Conservation (phyloP, 2,113 vertebrate genomes). For the Tautogolabrus adspersus region DNA sequence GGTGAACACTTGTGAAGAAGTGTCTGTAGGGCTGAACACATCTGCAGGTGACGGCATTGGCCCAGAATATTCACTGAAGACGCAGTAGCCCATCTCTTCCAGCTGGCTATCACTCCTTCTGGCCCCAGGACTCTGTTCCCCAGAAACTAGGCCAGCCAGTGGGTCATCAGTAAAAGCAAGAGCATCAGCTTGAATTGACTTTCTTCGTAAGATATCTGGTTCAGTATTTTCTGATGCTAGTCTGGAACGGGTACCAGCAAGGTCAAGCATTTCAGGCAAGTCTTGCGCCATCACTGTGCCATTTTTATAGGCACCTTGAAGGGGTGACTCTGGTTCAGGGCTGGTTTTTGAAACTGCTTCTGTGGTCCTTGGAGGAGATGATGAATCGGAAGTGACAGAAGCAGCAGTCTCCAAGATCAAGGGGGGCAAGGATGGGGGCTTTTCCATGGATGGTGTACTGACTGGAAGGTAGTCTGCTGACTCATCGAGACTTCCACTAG, state of each 20-base stretch:
- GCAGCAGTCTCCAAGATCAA: constrained; percentile 82
- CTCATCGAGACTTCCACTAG: constrained; percentile 95
- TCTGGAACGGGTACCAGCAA: constrained; percentile 91
- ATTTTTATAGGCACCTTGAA: constrained; percentile 91
- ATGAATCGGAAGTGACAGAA: constrained; percentile 77
- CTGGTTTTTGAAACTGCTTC: constrained; percentile 70
- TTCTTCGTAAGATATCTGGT: constrained; percentile 85
- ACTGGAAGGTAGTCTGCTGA: constrained; percentile 93
- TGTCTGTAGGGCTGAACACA: constrained; percentile 80
- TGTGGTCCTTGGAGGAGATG: constrained; percentile 77
- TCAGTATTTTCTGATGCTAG: constrained; percentile 91
- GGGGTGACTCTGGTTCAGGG: constrained; percentile 81
- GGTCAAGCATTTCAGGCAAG: constrained; percentile 96
- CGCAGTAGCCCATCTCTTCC: constrained; percentile 97
- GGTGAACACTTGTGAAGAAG: constrained; percentile 78
- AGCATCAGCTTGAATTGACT: constrained; percentile 86
- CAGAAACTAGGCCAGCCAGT: constrained; percentile 81
- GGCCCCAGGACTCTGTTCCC: constrained; percentile 86
- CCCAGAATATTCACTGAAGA: constrained; percentile 98
- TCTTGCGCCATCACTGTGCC: constrained; percentile 93
- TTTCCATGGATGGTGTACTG: constrained; percentile 91
- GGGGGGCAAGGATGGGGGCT: constrained; percentile 89
- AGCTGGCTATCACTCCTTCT: constrained; percentile 93
- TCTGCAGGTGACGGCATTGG: constrained; percentile 95
- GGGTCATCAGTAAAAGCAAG: constrained; percentile 82